These are phyloP conservation scores for Otolemur crassicaudatus DNA, from an alignment of 2,797 vertebrate genomes.

Conservation along the genomic window DNA sequence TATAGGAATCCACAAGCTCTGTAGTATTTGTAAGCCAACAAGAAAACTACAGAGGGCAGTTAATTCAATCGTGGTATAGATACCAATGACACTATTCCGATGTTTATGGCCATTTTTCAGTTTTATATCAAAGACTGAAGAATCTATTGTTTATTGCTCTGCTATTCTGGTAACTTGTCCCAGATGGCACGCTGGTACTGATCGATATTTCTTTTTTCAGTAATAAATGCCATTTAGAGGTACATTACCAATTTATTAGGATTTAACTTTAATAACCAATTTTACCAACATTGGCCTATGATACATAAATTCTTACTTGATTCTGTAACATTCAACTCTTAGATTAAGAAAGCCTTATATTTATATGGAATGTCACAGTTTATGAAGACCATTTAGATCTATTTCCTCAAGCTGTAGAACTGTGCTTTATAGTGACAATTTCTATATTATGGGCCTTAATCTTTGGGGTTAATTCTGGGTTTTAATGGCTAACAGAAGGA, in stretches of 20 bases:
- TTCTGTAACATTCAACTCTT: background rate
- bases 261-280: background rate
- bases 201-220: background rate
- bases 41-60: background rate
- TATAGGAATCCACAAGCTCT: background rate
- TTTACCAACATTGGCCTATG: background rate
- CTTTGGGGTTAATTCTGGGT: background rate
- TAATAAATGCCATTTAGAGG: background rate
- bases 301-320: background rate
- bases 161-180: background rate
- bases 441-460: background rate
- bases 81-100: background rate
- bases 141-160: background rate
- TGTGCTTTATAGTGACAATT: background rate
- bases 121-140: conserved; percentile 33
- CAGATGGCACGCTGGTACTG: background rate
- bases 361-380: background rate
- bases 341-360: background rate
- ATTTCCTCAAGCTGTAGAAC: background rate
- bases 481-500: background rate
- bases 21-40: background rate
- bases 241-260: background rate
- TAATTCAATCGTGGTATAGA: conserved; percentile 47
- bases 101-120: background rate
- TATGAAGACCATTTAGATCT: background rate